These are phyloP conservation scores for Scarus forsteni DNA, from an alignment of 2,797 vertebrate species.

Conservation along the genomic window DNA sequence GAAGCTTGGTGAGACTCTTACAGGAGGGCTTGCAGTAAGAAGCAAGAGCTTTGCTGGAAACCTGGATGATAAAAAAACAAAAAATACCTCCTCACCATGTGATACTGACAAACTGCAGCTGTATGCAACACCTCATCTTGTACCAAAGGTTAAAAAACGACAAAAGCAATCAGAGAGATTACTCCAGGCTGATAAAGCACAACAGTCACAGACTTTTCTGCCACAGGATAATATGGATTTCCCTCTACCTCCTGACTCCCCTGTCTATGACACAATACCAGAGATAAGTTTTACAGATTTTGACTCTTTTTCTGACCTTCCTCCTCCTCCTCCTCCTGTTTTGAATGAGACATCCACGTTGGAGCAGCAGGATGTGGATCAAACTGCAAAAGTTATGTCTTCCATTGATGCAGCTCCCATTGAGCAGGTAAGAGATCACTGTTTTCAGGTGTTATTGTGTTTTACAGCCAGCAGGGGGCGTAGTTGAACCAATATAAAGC, in stretches of 20 bases:
- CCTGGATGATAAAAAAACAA: neutral
- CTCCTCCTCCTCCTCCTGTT: neutral
- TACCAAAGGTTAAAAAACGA: constrained; percentile 9
- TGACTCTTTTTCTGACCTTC: constrained; percentile 8
- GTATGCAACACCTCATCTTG: constrained; percentile 31
- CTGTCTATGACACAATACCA: constrained; percentile 55
- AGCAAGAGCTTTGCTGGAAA: neutral
- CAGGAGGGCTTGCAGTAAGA: neutral
- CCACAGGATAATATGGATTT: constrained; percentile 29
- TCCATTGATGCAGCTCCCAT: neutral
- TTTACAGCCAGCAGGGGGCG: constrained; percentile 52
- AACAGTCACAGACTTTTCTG: neutral
- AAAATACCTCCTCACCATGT: constrained; percentile 7
- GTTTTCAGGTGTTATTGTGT: neutral
- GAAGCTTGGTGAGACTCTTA: constrained; percentile 4
- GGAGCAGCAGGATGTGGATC: neutral
- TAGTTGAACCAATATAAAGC: neutral
- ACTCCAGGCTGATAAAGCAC: neutral
- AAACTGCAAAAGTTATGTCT: neutral
- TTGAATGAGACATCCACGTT: neutral
- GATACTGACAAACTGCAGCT: neutral
- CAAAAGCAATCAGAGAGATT: neutral
- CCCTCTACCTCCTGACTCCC: constrained; percentile 37
- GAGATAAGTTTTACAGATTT: constrained; percentile 25
- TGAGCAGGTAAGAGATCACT: constrained; percentile 53